phyloP scores from a whole-genome alignment of 2,113 vertebrate species.

The Istiophorus platypterus region DNA sequence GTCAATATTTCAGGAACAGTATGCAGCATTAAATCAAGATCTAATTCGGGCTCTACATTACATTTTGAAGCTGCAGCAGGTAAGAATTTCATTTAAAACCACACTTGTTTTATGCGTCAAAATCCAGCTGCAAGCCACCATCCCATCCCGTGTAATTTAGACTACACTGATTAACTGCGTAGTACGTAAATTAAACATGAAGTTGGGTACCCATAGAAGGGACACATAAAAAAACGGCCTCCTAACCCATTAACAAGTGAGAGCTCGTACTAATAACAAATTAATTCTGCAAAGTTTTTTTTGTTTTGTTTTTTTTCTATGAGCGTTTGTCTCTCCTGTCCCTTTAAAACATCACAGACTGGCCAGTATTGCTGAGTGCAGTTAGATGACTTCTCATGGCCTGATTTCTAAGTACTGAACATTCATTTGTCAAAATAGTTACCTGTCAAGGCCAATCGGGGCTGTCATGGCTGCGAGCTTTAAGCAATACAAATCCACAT shows the following conservation, averaged over 20 bases:
- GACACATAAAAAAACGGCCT: neutral
- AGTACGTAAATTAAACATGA: conserved; percentile 9
- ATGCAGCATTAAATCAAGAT: conserved; percentile 44
- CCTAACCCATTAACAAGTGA: conserved; percentile 22
- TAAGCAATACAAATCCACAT: conserved; percentile 14
- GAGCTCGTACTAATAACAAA: conserved; percentile 5
- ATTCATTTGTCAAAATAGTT: conserved; percentile 27
- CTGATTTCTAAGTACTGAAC: conserved; percentile 12
- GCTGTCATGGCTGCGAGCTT: neutral
- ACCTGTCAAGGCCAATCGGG: conserved; percentile 19
- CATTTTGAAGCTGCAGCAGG: conserved; percentile 22
- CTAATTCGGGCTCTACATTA: conserved; percentile 7
- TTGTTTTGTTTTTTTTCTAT: conserved; percentile 1
- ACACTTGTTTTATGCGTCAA: conserved; percentile 13
- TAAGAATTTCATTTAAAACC: conserved; percentile 37
- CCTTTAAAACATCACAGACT: conserved; percentile 4
- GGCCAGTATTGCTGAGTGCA: conserved; percentile 5
- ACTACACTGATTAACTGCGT: conserved; percentile 24
- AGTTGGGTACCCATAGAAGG: neutral
- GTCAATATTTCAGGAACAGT: conserved; percentile 55
- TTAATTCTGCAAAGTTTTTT: conserved; percentile 14
- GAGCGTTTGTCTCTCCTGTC: conserved; percentile 14
- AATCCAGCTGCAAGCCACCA: conserved; percentile 2
- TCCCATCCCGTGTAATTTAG: neutral
- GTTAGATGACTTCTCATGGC: conserved; percentile 25